Conservation (phyloP, 2,113 vertebrate genomes). For the Pangasianodon hypophthalmus region DNA sequence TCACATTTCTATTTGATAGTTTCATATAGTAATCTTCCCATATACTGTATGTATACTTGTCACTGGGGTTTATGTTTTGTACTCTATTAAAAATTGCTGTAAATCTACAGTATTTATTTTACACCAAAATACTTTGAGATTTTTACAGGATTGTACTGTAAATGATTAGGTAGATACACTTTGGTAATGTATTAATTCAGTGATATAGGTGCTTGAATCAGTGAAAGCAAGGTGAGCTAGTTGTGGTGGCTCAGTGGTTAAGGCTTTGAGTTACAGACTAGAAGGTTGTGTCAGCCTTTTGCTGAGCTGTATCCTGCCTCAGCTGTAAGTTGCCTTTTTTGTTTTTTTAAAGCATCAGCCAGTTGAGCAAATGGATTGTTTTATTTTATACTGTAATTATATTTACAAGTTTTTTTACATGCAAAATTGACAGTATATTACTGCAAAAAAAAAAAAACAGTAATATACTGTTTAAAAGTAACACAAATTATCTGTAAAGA, state of each 20-base stretch:
- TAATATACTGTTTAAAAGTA: not conserved
- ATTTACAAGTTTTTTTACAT: not conserved
- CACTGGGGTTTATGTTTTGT: not conserved
- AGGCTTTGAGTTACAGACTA: not conserved
- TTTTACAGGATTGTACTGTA: not conserved
- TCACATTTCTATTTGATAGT: not conserved
- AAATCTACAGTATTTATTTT: not conserved
- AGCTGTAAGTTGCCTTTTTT: not conserved
- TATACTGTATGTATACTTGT: not conserved
- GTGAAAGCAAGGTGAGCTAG: not conserved
- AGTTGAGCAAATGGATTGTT: not conserved
- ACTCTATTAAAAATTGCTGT: not conserved
- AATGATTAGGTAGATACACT: not conserved
- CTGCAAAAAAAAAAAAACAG: not conserved
- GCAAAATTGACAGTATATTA: not conserved
- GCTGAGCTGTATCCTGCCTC: not conserved
- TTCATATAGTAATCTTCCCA: not conserved
- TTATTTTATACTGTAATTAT: not conserved
- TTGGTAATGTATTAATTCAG: too few species aligned
- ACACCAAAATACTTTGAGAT: not conserved
- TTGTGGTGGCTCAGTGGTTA: not conserved
- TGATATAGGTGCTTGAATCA: not conserved
- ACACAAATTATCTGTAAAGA: not conserved
- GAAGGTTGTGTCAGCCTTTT: too few species aligned
- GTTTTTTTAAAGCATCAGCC: not conserved